Evolutionary conservation across 2,113 vertebrate species (phyloP).

Genomic region (Anhinga anhinga): DNA sequence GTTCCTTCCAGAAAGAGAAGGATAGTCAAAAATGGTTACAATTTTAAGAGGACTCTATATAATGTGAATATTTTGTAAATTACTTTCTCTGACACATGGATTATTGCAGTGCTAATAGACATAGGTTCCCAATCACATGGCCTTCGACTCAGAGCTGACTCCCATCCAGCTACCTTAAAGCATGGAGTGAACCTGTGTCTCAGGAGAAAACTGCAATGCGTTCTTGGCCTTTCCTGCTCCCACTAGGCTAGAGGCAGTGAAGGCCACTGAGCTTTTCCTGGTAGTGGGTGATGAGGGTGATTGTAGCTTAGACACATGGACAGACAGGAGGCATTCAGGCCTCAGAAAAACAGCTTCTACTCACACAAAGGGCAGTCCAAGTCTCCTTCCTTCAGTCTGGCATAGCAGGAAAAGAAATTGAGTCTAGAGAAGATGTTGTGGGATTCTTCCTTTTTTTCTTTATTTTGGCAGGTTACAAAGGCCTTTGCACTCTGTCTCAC

Average conservation of each 20-base stretch:
- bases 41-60: background rate
- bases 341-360: background rate
- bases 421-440: background rate
- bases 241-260: background rate
- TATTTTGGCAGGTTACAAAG: background rate
- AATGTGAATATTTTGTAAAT: background rate
- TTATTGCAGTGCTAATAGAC: background rate
- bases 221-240: background rate
- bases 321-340: background rate
- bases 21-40: background rate
- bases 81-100: background rate
- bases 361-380: background rate
- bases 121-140: background rate
- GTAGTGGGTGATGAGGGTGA: background rate
- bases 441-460: background rate
- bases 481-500: background rate
- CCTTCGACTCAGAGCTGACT: background rate
- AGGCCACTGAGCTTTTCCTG: background rate
- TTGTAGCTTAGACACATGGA: background rate
- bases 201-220: background rate
- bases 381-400: background rate
- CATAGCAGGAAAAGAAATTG: background rate
- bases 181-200: accelerated
- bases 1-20: background rate
- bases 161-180: background rate